Evolutionary conservation across 2,113 vertebrate species (phyloP).

Genomic region (Salvelinus sp.): DNA sequence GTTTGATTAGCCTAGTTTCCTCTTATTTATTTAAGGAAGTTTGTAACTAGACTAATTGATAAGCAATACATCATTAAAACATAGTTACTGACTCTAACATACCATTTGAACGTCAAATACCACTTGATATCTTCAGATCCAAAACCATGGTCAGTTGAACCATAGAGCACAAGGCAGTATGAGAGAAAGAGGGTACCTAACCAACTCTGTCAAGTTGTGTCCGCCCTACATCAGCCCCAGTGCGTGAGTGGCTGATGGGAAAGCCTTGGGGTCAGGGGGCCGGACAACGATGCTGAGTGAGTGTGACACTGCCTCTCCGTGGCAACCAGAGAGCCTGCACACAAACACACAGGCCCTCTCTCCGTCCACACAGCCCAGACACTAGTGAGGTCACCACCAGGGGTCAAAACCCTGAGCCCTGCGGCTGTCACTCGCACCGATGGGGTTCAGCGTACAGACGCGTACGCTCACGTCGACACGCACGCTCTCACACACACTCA

Average conservation of each 20-base stretch:
- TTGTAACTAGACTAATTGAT: too few relatives aligned
- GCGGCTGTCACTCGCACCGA: constrained; percentile 42
- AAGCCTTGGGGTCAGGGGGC: constrained; percentile 7
- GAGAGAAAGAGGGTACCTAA: background rate
- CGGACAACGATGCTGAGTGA: constrained; percentile 12
- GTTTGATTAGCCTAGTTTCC: too few relatives aligned
- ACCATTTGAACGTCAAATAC: too few relatives aligned
- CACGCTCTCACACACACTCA: background rate
- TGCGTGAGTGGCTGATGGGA: background rate
- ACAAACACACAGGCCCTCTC: constrained; percentile 2
- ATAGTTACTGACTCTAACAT: too few relatives aligned
- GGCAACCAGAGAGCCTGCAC: constrained; percentile 25
- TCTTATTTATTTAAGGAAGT: too few relatives aligned
- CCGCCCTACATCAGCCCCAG: too few relatives aligned
- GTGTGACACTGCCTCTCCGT: constrained; percentile 29
- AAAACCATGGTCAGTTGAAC: too few relatives aligned
- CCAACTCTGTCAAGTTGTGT: background rate
- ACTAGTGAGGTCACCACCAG: constrained; percentile 39
- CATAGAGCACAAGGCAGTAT: background rate
- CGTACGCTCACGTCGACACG: background rate
- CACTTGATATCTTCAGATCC: too few relatives aligned
- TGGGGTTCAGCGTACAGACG: background rate
- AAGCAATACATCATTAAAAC: too few relatives aligned
- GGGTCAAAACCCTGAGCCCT: constrained; percentile 37
- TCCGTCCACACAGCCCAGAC: constrained; percentile 26